Evolutionary conservation across 2,888 invertebrate genomes (phyloP).

Genomic region (Lamellibrachia columna): DNA sequence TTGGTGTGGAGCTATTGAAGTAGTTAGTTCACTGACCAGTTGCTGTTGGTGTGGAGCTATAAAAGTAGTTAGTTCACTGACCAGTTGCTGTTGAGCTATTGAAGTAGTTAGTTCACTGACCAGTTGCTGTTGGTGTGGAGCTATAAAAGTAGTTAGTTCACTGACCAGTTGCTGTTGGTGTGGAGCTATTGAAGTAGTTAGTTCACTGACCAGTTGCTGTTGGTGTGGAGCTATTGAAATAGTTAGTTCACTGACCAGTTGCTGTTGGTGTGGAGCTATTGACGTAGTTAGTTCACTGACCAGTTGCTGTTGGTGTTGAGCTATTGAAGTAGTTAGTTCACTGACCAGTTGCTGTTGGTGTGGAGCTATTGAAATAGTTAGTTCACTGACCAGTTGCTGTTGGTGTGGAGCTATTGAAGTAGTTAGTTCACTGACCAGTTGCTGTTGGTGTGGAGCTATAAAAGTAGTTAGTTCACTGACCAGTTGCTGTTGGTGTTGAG

Average conservation of each 20-base stretch:
- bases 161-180: conserved; percentile 66
- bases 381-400: conserved; percentile 56
- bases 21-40: conserved; percentile 42
- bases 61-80: conserved; percentile 20
- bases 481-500: too few relatives aligned
- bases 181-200: too few relatives aligned
- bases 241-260: conserved; percentile 44
- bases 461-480: too few relatives aligned
- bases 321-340: too few relatives aligned
- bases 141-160: too few relatives aligned
- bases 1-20: conserved; percentile 62
- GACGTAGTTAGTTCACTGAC: conserved; percentile 30
- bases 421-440: conserved; percentile 44
- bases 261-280: conserved; percentile 64
- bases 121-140: conserved; percentile 65
- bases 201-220: conserved; percentile 56
- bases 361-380: too few relatives aligned
- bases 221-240: conserved; percentile 56
- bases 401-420: conserved; percentile 56
- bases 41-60: conserved; percentile 64
- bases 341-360: conserved; percentile 66
- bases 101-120: conserved; percentile 31
- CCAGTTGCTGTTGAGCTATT: conserved; percentile 66
- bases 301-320: conserved; percentile 65
- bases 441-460: conserved; percentile 64